Conservation (phyloP, 2,113 vertebrate species). For the Cervus canadensis region DNA sequence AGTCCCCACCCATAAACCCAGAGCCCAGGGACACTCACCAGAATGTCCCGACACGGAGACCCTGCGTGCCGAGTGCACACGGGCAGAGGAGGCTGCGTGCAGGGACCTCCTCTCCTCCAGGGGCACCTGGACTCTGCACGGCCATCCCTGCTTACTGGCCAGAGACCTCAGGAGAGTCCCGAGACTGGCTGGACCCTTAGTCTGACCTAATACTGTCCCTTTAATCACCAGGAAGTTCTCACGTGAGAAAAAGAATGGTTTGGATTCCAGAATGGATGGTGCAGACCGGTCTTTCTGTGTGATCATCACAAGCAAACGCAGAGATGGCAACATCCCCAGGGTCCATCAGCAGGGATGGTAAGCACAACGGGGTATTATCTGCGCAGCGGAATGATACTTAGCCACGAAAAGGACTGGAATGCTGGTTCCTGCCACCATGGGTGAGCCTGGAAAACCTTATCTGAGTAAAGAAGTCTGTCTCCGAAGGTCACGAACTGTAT, state of each 20-base stretch:
- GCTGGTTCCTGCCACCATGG: not conserved
- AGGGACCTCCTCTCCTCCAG: not conserved
- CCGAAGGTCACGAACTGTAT: rapidly evolving
- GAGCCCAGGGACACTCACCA: not conserved
- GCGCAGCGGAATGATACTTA: not conserved
- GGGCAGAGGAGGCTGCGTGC: not conserved
- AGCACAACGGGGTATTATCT: not conserved
- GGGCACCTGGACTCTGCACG: not conserved
- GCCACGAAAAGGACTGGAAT: not conserved
- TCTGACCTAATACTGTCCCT: not conserved
- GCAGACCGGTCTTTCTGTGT: not conserved
- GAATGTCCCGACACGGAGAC: rapidly evolving
- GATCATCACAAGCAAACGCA: not conserved
- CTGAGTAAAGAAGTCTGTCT: not conserved
- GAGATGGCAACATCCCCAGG: not conserved
- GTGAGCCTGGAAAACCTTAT: not conserved
- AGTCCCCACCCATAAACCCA: not conserved
- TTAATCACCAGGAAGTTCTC: not conserved
- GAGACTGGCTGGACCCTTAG: not conserved
- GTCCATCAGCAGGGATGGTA: not conserved
- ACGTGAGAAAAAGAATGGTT: not conserved
- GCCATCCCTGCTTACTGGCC: not conserved
- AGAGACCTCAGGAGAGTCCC: not conserved
- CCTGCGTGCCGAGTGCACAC: not conserved
- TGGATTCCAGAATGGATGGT: not conserved